Conservation (phyloP, 2,888 invertebrate genomes). For the Hymenopus coronatus region DNA sequence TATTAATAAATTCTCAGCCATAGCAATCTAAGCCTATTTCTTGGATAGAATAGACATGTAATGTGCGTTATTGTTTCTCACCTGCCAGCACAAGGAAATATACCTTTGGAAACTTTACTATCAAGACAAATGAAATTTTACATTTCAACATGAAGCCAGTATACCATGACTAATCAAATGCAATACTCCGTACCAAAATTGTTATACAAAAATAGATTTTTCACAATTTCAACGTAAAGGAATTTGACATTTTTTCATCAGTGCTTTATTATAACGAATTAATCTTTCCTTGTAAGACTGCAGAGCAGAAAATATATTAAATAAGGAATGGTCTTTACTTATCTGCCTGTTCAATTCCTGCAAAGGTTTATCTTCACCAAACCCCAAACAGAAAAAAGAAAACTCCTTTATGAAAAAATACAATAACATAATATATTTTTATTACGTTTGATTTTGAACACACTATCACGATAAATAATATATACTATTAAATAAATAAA, state of each 20-base stretch:
- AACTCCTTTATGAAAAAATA: not conserved
- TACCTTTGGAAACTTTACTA: no score
- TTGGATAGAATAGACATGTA: no score
- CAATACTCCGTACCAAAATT: no score
- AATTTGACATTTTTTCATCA: not conserved
- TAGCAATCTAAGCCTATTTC: no score
- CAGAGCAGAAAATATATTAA: not conserved
- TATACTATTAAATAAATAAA: slow-evolving; percentile 15
- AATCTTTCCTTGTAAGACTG: not conserved
- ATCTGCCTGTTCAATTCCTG: not conserved
- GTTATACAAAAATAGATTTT: no score
- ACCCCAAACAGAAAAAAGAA: not conserved
- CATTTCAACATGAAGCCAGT: no score
- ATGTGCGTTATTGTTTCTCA: no score
- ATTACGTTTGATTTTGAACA: slow-evolving; percentile 24
- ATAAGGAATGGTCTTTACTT: not conserved
- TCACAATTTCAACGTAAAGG: not conserved
- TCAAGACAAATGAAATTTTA: no score
- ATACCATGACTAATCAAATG: no score
- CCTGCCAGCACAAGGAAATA: no score
- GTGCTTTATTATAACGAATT: not conserved
- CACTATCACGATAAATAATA: slow-evolving; percentile 15
- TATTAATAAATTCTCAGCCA: no score
- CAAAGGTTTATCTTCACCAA: not conserved
- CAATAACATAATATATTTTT: slow-evolving; percentile 23